Evolutionary conservation across 1,140 invertebrate genomes (phyloP).

Genomic region (Megalonaias nervosa): DNA sequence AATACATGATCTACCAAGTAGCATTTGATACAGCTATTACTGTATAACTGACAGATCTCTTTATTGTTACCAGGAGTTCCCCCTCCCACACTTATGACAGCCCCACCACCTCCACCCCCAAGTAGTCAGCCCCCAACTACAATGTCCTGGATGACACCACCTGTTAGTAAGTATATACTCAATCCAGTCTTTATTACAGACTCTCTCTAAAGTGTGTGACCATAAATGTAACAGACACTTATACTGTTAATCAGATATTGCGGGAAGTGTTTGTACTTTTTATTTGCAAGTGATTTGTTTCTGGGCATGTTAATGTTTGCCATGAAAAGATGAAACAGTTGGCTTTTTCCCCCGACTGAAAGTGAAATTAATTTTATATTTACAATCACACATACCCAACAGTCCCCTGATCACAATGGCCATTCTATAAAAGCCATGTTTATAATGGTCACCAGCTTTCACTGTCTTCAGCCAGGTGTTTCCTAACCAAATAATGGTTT

Average conservation of each 20-base stretch:
- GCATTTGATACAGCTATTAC: not conserved
- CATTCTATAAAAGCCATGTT: too few species aligned
- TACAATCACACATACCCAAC: too few species aligned
- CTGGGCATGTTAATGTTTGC: not conserved
- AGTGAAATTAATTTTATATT: too few species aligned
- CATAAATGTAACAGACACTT: not conserved
- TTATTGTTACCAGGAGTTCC: conserved; percentile 54
- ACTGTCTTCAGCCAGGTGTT: too few species aligned
- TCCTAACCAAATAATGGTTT: too few species aligned
- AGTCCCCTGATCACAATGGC: too few species aligned
- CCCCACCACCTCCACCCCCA: conserved; percentile 65
- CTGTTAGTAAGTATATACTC: conserved; percentile 43
- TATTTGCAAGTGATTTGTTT: conserved; percentile 2
- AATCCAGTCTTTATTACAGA: not conserved
- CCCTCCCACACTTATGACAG: conserved; percentile 56
- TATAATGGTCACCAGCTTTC: too few species aligned
- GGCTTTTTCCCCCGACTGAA: too few species aligned
- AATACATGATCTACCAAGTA: not conserved
- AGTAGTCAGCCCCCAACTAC: conserved; percentile 37
- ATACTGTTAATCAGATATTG: conserved; percentile 3
- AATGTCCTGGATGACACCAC: conserved; percentile 58
- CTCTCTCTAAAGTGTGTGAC: not conserved
- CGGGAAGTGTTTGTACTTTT: not conserved
- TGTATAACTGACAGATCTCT: not conserved
- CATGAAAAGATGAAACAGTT: not conserved